Evolutionary conservation across 2,113 vertebrate species (phyloP).

Genomic region (Myodes glareolus): DNA sequence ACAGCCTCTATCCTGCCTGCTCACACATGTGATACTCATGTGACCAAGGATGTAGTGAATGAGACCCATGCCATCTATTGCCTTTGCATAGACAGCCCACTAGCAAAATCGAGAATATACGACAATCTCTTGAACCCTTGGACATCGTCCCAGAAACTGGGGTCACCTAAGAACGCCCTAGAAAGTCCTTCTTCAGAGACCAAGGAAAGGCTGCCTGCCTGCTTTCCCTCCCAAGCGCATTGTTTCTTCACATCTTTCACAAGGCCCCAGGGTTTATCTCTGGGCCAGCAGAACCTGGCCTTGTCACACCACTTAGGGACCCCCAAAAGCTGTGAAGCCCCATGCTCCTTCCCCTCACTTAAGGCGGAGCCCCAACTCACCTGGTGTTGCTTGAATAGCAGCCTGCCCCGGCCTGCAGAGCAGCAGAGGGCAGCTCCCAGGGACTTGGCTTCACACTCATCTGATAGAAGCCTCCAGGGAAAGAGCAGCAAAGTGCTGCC

Average conservation of each 20-base stretch:
- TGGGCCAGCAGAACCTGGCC: neutral
- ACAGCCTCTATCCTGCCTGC: conserved; percentile 66
- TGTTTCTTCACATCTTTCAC: conserved; percentile 60
- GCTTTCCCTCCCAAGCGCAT: conserved; percentile 53
- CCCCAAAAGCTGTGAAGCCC: neutral
- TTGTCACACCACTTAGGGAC: conserved; percentile 22
- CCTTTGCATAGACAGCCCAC: conserved; percentile 35
- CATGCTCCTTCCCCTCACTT: conserved; percentile 82
- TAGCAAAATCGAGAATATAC: neutral
- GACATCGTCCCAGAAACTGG: neutral
- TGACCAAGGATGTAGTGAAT: conserved; percentile 53
- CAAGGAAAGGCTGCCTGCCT: neutral
- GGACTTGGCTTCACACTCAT: conserved; percentile 54
- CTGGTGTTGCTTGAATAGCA: conserved; percentile 87
- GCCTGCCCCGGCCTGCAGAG: conserved; percentile 83
- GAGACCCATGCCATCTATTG: conserved; percentile 27
- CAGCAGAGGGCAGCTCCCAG: conserved; percentile 77
- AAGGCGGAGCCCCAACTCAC: conserved; percentile 85
- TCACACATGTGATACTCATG: conserved; percentile 49
- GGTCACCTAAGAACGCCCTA: rapidly evolving
- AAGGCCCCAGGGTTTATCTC: conserved; percentile 48
- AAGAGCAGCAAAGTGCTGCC: neutral
- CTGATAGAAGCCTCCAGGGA: neutral
- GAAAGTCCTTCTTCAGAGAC: neutral
- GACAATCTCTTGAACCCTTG: conserved; percentile 8